A percentile compares a stretch with the other conserved stretches of the same genome.
phyloP scores from a whole-genome alignment of 2,797 vertebrate species.

The Gephyroberyx darwinii region DNA sequence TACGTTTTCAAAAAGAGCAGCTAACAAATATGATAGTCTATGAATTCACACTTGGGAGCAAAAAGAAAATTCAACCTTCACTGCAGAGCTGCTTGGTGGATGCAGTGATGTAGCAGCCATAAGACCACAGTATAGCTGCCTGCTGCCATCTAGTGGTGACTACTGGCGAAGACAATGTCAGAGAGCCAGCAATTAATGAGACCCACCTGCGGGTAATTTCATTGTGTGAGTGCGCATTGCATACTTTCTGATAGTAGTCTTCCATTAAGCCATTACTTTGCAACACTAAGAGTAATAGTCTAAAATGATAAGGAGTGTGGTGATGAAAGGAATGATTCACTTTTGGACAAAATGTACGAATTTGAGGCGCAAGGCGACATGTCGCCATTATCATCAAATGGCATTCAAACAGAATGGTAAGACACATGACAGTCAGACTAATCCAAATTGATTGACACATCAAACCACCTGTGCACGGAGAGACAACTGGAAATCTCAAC shows the following conservation, averaged over 20 bases:
- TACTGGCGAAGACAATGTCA: neutral
- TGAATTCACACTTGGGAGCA: neutral
- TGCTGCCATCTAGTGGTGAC: slow-evolving; percentile 54
- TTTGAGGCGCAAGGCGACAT: neutral
- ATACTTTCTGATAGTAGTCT: neutral
- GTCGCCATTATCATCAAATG: neutral
- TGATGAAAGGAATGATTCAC: neutral
- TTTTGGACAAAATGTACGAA: neutral
- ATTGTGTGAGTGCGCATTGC: neutral
- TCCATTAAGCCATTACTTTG: slow-evolving; percentile 21
- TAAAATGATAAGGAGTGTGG: neutral
- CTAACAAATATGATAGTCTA: neutral
- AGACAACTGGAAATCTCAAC: slow-evolving; percentile 22
- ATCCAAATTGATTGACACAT: slow-evolving; percentile 66
- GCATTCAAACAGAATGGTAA: neutral
- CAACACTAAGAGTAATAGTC: neutral
- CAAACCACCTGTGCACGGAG: slow-evolving; percentile 61
- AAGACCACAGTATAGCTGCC: neutral
- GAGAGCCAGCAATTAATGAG: slow-evolving; percentile 25
- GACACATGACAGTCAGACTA: slow-evolving; percentile 1
- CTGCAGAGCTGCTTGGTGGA: neutral
- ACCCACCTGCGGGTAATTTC: slow-evolving; percentile 61
- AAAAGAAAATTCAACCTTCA: neutral
- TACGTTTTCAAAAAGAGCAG: neutral
- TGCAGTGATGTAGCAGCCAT: neutral